Evolutionary conservation across 2,113 vertebrate species (phyloP).

Genomic region (Pitta sordida): DNA sequence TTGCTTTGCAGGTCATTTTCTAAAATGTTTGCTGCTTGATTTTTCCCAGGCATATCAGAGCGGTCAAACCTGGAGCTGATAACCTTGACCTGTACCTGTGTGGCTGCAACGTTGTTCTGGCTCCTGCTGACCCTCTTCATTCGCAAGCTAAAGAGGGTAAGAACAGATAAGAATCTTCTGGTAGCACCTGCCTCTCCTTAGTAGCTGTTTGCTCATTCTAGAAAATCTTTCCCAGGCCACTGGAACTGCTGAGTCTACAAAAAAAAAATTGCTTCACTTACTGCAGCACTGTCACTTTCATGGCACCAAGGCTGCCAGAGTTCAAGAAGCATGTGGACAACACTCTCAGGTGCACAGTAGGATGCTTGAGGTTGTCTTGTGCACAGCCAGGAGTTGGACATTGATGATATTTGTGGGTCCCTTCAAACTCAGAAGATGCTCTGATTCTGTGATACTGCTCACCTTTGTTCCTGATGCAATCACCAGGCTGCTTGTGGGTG

Average conservation of each 20-base stretch:
- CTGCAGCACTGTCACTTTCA: background rate
- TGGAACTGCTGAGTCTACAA: background rate
- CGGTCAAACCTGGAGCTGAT: slow-evolving; percentile 86
- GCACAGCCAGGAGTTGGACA: background rate
- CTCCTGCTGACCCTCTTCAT: slow-evolving; percentile 90
- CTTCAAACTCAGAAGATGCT: background rate
- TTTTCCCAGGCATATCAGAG: slow-evolving; percentile 78
- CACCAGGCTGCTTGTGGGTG: background rate
- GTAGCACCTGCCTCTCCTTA: background rate
- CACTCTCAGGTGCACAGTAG: background rate
- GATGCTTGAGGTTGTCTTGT: background rate
- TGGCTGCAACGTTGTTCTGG: slow-evolving; percentile 90
- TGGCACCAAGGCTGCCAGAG: background rate
- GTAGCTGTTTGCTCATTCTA: background rate
- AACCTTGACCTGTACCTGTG: slow-evolving; percentile 87
- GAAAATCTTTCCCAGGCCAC: background rate
- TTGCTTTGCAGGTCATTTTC: background rate
- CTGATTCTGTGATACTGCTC: background rate
- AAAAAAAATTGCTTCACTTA: background rate
- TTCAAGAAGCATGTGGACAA: background rate
- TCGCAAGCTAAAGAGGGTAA: slow-evolving; percentile 87
- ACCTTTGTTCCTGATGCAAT: background rate
- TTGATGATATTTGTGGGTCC: background rate
- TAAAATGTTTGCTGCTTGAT: slow-evolving; percentile 15
- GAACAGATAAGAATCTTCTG: background rate